Evolutionary conservation across 2,113 vertebrate genomes (phyloP).

Genomic region (Periophthalmodon schlosseri): DNA sequence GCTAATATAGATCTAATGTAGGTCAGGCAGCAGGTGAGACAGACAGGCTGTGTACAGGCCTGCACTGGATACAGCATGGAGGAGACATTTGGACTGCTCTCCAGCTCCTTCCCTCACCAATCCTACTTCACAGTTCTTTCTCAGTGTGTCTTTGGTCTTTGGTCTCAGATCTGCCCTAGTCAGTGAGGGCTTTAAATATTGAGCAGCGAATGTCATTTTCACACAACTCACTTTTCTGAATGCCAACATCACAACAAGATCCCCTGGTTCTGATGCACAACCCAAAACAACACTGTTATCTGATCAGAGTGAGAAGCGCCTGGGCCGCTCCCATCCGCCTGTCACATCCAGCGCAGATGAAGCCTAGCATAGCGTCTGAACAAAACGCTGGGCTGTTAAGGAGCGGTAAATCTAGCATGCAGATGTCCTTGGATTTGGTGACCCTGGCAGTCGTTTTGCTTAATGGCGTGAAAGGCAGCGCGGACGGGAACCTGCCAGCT

Average conservation of each 20-base stretch:
- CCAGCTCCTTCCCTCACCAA: constrained; percentile 48
- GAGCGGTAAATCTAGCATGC: constrained; percentile 52
- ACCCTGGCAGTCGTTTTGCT: constrained; percentile 50
- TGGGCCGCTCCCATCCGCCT: constrained; percentile 54
- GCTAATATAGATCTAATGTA: constrained; percentile 41
- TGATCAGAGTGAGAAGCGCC: constrained; percentile 23
- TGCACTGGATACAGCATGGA: constrained; percentile 48
- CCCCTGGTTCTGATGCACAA: constrained; percentile 57
- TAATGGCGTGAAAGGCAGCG: constrained; percentile 60
- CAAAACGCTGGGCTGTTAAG: constrained; percentile 45
- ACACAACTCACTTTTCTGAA: constrained; percentile 50
- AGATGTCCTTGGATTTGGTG: constrained; percentile 57
- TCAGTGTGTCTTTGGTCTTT: constrained; percentile 26
- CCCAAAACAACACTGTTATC: constrained; percentile 61
- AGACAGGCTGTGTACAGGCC: constrained; percentile 53
- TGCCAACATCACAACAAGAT: constrained; percentile 41
- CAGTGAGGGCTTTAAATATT: constrained; percentile 55
- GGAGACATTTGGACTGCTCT: constrained; percentile 55
- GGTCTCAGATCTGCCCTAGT: constrained; percentile 53
- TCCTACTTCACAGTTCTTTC: constrained; percentile 58
- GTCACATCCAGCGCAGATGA: constrained; percentile 44
- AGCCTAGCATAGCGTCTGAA: constrained; percentile 21
- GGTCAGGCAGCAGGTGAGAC: constrained; percentile 61
- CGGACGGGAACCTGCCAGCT: constrained; percentile 68
- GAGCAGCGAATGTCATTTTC: constrained; percentile 57